Conservation (phyloP, 2,113 vertebrate species). For the Pseudopipra pipra region DNA sequence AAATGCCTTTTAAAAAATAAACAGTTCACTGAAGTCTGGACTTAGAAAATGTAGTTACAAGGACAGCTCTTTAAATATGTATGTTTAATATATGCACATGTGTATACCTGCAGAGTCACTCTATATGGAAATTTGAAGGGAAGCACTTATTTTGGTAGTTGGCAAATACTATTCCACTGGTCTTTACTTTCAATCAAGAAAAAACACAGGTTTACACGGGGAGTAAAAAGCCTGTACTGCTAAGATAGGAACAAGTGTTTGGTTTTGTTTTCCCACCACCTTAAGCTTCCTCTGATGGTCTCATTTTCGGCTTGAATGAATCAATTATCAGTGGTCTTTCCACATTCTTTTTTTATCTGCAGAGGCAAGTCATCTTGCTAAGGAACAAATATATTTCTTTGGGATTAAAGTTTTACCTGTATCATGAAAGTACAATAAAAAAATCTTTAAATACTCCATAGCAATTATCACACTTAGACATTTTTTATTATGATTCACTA, state of each 20-base stretch:
- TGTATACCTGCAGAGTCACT: not conserved
- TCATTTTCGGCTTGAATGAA: not conserved
- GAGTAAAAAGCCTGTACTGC: not conserved
- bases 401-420: not conserved
- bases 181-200: not conserved
- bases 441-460: not conserved
- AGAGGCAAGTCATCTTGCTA: not conserved
- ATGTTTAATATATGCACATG: not conserved
- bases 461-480: not conserved
- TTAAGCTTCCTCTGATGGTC: not conserved
- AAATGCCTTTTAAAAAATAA: not conserved
- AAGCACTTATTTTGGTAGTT: not conserved
- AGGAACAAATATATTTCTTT: not conserved
- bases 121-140: not conserved
- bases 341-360: not conserved
- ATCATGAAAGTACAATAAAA: not conserved
- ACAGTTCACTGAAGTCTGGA: not conserved
- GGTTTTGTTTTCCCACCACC: not conserved
- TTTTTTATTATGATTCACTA: not conserved
- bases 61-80: accelerated
- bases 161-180: not conserved
- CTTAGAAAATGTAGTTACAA: not conserved
- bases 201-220: not conserved
- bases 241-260: not conserved
- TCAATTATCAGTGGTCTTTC: not conserved